Evolutionary conservation across 2,113 vertebrate species (phyloP).

Genomic region (Stegastes partitus): DNA sequence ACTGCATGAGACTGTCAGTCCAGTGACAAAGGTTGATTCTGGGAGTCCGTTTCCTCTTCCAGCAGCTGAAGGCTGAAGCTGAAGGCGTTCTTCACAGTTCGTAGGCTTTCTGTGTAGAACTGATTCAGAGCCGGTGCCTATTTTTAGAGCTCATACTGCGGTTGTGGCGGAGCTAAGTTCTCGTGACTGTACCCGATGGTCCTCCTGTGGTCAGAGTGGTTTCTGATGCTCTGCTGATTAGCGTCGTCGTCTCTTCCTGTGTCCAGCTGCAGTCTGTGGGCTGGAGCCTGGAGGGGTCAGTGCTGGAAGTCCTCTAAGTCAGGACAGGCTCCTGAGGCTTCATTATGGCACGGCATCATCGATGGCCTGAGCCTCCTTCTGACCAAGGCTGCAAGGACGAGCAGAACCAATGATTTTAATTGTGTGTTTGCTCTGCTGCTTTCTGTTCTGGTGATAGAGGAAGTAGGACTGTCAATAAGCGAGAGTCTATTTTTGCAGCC

Average conservation of each 20-base stretch:
- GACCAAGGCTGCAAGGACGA: neutral
- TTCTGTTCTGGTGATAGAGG: constrained; percentile 7
- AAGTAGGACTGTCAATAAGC: neutral
- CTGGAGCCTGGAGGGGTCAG: constrained; percentile 31
- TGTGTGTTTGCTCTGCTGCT: constrained; percentile 15
- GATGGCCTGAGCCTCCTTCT: constrained; percentile 33
- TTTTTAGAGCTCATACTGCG: constrained; percentile 58
- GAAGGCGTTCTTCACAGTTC: constrained; percentile 42
- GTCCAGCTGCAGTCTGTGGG: constrained; percentile 21
- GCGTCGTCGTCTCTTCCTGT: constrained; percentile 22
- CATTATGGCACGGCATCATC: constrained; percentile 56
- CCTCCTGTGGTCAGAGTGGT: constrained; percentile 43
- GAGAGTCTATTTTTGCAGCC: neutral
- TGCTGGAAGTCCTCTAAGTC: constrained; percentile 17
- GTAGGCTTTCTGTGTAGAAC: constrained; percentile 37
- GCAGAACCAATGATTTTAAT: constrained; percentile 47
- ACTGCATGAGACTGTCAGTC: constrained; percentile 8
- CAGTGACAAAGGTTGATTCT: constrained; percentile 37
- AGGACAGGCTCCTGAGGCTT: constrained; percentile 55
- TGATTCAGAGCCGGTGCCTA: constrained; percentile 58
- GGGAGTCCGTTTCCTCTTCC: constrained; percentile 9
- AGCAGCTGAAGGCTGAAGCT: constrained; percentile 7
- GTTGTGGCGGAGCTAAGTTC: constrained; percentile 44
- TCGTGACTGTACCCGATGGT: constrained; percentile 34
- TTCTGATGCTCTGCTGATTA: constrained; percentile 33